Conservation (phyloP, 2,888 invertebrate genomes). For the Cynaeus angustus region DNA sequence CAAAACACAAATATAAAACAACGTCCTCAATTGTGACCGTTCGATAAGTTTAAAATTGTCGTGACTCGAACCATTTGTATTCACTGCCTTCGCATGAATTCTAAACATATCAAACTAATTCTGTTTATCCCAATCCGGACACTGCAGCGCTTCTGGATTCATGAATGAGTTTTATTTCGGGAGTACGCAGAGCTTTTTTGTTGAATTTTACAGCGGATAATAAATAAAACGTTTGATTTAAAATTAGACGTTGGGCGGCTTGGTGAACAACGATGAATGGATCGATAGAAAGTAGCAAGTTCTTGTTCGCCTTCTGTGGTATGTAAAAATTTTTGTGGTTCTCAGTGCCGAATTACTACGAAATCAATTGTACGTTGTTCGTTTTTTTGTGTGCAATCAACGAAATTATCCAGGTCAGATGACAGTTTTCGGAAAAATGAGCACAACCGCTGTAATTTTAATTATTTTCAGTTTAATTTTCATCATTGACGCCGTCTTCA, state of each 20-base stretch:
- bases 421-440: too few species aligned
- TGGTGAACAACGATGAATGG: constrained; percentile 17
- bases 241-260: constrained; percentile 16
- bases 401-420: too few species aligned
- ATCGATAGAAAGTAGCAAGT: constrained; percentile 25
- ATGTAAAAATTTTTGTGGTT: constrained; percentile 21
- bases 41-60: constrained; percentile 16
- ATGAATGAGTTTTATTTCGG: constrained; percentile 36
- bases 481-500: too few species aligned
- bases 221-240: constrained; percentile 24
- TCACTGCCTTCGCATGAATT: not conserved
- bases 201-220: constrained; percentile 6
- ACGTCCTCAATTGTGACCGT: constrained; percentile 7
- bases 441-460: too few species aligned
- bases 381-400: too few species aligned
- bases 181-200: constrained; percentile 9
- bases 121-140: not conserved
- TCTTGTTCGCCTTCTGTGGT: constrained; percentile 9
- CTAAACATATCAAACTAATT: not conserved
- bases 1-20: constrained; percentile 1
- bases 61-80: constrained; percentile 8
- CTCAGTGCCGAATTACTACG: too few species aligned
- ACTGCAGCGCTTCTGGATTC: constrained; percentile 6
- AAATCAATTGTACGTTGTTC: too few species aligned
- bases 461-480: too few species aligned